Evolutionary conservation across 2,113 vertebrate genomes (phyloP).

Genomic region (Elephantulus edwardii): DNA sequence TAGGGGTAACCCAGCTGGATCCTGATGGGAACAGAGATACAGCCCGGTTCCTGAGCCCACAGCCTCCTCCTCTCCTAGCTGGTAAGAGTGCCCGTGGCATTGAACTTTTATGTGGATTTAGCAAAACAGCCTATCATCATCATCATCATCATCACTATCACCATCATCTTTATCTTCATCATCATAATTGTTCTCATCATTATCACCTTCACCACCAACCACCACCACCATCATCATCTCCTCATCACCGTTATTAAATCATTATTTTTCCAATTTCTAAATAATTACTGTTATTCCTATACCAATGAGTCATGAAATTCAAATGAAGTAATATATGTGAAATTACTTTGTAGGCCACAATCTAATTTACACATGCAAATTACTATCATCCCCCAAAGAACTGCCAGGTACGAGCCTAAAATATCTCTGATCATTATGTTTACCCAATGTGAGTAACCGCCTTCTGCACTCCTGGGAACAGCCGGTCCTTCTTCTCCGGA

Average conservation of each 20-base stretch:
- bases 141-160: neutral
- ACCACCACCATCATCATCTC: neutral
- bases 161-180: neutral
- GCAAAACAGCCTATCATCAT: rapidly evolving
- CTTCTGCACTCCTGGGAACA: neutral
- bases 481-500: rapidly evolving
- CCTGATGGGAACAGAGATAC: neutral
- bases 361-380: neutral
- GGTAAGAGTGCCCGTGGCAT: rapidly evolving
- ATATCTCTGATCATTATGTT: neutral
- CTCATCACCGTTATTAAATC: neutral
- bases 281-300: neutral
- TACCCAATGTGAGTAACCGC: neutral
- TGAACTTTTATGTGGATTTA: rapidly evolving
- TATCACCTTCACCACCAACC: neutral
- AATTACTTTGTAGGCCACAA: neutral
- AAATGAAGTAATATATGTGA: neutral
- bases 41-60: neutral
- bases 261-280: neutral
- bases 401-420: neutral
- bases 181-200: neutral
- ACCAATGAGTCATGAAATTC: neutral
- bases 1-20: rapidly evolving
- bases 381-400: neutral
- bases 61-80: too few species aligned